Base-by-base conservation (phyloP, 2,113 vertebrate genomes). In the Gopherus evgoodei region DNA sequence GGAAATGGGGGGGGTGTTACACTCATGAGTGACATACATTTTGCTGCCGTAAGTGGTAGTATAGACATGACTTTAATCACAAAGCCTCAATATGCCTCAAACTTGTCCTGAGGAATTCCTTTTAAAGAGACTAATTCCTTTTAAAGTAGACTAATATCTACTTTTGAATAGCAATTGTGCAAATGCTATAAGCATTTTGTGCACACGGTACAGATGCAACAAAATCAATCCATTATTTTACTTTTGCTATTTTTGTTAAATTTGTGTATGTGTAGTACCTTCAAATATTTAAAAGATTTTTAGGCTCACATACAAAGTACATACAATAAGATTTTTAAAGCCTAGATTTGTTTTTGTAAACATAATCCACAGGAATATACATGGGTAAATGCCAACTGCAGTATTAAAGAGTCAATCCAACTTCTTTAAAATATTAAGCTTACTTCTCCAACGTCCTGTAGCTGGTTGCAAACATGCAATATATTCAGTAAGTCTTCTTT, bases 371-470 rank as follows among this genome's bases (percentile, higher is more conserved):
- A 88, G 91, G 69, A n/a, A 69, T 52, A n/a, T 5, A 75, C 11
- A 54, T 6, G 27, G 2, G 1, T 62, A 93, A 86, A 91, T 57
- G 69, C 62, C 93, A 89, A 81, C 81, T 84, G 11, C 59, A 29
- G 75, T 35, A 6, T 59, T 87, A 92, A 42, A 86, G 0, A 92
- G 24, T 83, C 5, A 53, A 42, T 80, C 31, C 8, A 76, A 5
- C 81, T 93, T 92, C 81, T 81, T 86, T 69, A 49, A 76, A 95
- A 91, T 7, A 90, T 49, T 81, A 17, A 38, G 99, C 99, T 99
- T 98, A 99, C 99, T 99, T 99, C 99, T 99, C 99, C 99, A 99
- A 91, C 99, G 99, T 97, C 99, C 99, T 65, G 99, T 99, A 59
- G 99, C 99, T 92, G 99, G 99, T 97, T 99, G 99, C 96, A 99